Base-by-base conservation (phyloP, 2,888 invertebrate species). In the Epistrophella euchroma region DNA sequence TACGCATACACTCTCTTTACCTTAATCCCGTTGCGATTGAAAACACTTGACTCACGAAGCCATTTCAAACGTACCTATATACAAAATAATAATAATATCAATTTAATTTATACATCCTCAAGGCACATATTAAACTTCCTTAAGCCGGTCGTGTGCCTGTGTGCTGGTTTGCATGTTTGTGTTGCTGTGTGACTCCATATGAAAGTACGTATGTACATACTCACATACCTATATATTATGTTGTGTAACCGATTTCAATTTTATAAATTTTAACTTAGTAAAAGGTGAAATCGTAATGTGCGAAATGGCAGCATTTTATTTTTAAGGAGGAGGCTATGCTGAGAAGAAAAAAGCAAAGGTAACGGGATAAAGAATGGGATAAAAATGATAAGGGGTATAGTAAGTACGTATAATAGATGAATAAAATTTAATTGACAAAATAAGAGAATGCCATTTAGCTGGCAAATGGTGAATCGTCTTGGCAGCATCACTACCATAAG, bases 181-280 rank as follows among this genome's bases (percentile, higher is more conserved):
- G 56, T n/a, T n/a, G n/a, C n/a, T 10, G 17, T n/a, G 4, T 7
- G 2, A 4, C 4, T 56, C 5, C 17, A 1, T 55, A 28, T 15
- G 52, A 17, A n/a, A n/a, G n/a, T n/a, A n/a, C 6, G 0, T 22
- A 4, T 22, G 19, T 4, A 19, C 13, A 22, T 25, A 52, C 52
- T 17, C 17, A 15, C 25, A 25, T 52, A 50, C 4, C 2, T 25
- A 25, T 25, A 32, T 7, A 25, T 7, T 35, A 25, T 32, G 55
- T 58, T 60, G 58, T 60, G 70, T 76, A 70, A 76, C 58, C 68
- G 62, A 70, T 71, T 77, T 77, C 77, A 77, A 77, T 77, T 77
- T 70, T 70, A 70, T 70, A 62, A 50, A 60, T 77, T 77, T 77
- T 52, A 77, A 71, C 70, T 52, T 60, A 77, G 52, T 68, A 52